These are phyloP conservation scores for Aelia acuminata DNA, from an alignment of 2,888 invertebrate genomes.

Conservation along the genomic window DNA sequence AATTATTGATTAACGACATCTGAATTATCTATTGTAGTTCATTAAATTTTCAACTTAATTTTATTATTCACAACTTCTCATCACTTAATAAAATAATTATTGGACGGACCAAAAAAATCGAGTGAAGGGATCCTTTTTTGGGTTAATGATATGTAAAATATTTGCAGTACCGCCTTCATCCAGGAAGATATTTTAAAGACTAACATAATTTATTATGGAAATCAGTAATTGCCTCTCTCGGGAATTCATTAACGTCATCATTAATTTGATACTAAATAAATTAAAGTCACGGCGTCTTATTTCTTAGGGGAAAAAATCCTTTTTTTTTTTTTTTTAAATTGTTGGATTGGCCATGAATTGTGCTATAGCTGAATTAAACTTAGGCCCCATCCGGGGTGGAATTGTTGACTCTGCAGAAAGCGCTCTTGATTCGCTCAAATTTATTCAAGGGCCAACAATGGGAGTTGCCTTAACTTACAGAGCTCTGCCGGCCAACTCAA, in stretches of 20 bases:
- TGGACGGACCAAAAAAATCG: too few species aligned
- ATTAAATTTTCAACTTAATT: background rate
- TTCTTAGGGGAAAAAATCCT: background rate
- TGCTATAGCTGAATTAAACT: background rate
- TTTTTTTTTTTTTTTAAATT: background rate
- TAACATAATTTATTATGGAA: constrained; percentile 36
- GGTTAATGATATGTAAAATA: constrained; percentile 38
- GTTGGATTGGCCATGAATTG: background rate
- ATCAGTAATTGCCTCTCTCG: background rate
- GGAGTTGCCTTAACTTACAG: background rate
- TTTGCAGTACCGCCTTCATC: constrained; percentile 9
- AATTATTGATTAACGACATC: too few species aligned
- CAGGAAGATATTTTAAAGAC: constrained; percentile 1
- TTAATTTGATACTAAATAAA: constrained; percentile 31
- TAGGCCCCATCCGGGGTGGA: background rate
- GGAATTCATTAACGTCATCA: constrained; percentile 13
- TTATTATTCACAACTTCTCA: background rate
- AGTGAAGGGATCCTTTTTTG: background rate
- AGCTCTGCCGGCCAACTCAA: background rate
- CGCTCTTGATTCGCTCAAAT: constrained; percentile 20
- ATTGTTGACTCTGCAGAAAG: constrained; percentile 32
- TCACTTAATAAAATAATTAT: background rate
- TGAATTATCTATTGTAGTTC: background rate
- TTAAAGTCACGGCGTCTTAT: constrained; percentile 1
- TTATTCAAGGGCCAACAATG: constrained; percentile 24